Evolutionary conservation across 2,113 vertebrate species (phyloP).

Genomic region (Aptenodytes patagonicus): DNA sequence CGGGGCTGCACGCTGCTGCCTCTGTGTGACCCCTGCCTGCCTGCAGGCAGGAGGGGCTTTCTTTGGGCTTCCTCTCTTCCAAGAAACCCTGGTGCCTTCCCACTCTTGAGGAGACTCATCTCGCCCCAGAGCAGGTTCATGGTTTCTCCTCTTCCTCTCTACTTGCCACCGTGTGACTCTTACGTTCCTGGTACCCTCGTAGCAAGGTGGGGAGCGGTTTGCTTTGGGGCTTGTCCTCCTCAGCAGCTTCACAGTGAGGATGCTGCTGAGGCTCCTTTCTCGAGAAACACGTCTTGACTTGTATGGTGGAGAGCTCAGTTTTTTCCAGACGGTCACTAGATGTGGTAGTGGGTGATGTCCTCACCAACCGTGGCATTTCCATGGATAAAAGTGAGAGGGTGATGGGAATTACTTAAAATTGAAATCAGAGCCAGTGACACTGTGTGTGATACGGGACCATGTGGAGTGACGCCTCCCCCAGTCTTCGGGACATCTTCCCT

Average conservation of each 20-base stretch:
- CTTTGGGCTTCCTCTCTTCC: neutral
- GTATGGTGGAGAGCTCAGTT: neutral
- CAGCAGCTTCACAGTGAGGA: neutral
- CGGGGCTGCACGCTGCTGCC: neutral
- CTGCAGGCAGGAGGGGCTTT: neutral
- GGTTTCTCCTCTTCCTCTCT: neutral
- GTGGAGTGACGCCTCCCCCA: neutral
- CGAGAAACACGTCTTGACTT: neutral
- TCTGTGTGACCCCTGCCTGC: neutral
- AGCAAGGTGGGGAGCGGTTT: neutral
- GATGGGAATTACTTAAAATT: neutral
- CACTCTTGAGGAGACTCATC: neutral
- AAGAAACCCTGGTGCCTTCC: neutral
- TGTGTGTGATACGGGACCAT: accelerated
- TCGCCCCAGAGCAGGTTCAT: neutral
- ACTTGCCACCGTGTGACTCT: neutral
- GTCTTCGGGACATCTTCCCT: neutral
- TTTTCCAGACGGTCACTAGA: neutral
- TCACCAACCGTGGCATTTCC: neutral
- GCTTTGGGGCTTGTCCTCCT: neutral
- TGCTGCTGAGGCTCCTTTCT: neutral
- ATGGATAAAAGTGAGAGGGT: neutral
- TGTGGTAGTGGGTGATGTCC: neutral
- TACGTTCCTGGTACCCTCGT: accelerated
- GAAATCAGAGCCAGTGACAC: neutral